phyloP scores from a whole-genome alignment of 2,113 vertebrate species.

The Candoia aspera region DNA sequence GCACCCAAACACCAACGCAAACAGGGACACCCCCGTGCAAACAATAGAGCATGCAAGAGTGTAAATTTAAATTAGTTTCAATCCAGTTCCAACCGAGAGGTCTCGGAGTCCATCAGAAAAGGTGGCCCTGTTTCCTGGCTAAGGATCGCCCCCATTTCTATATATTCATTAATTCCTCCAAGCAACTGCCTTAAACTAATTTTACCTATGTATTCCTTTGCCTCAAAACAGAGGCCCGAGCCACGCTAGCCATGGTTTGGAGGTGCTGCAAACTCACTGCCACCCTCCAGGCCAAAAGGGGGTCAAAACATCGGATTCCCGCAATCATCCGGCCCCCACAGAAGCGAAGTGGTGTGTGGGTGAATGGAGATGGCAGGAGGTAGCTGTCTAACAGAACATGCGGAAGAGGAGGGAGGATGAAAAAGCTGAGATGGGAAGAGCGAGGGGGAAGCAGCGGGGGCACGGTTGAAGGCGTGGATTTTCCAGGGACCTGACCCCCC shows the following conservation, averaged over 20 bases:
- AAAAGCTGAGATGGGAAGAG: conserved; percentile 22
- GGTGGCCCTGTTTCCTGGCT: no score
- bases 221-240: neutral
- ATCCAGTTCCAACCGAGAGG: neutral
- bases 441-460: conserved; percentile 53
- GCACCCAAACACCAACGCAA: neutral
- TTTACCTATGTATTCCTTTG: neutral
- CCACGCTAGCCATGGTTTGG: neutral
- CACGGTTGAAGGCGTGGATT: conserved; percentile 46
- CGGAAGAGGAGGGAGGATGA: neutral
- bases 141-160: neutral
- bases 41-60: neutral
- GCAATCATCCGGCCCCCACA: neutral
- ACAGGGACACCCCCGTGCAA: neutral
- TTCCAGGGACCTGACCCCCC: conserved; percentile 29
- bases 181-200: neutral
- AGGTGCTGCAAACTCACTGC: neutral
- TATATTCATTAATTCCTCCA: neutral
- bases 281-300: neutral
- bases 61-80: neutral
- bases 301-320: neutral
- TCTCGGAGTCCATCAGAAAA: neutral
- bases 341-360: neutral
- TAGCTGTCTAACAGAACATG: neutral
- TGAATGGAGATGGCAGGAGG: no score